Percentiles rank a stretch among this genome's conserved stretches.
These are phyloP conservation scores for Dendrolimus pini DNA, from an alignment of 2,888 invertebrate genomes.

Conservation along the genomic window DNA sequence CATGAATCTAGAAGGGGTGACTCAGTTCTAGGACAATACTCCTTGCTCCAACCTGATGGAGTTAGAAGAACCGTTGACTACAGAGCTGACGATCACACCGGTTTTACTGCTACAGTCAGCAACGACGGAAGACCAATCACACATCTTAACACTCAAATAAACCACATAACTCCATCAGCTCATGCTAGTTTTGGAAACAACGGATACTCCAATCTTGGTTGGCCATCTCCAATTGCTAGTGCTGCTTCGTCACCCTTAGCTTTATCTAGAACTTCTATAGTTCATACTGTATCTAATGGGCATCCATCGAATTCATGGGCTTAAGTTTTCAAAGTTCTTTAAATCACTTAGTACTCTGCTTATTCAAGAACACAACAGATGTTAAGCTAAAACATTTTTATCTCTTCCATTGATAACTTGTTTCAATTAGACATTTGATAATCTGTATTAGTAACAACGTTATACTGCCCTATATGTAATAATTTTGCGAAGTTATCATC, in stretches of 20 bases:
- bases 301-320: constrained; percentile 34
- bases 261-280: constrained; percentile 44
- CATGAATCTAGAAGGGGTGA: constrained; percentile 70
- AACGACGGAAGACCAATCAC: constrained; percentile 33
- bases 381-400: too few relatives aligned
- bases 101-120: constrained; percentile 73
- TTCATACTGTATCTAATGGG: constrained; percentile 39
- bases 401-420: too few relatives aligned
- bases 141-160: constrained; percentile 7
- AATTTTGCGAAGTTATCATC: too few relatives aligned
- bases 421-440: too few relatives aligned
- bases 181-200: constrained; percentile 16
- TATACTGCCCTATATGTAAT: too few relatives aligned
- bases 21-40: constrained; percentile 71
- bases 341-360: background rate
- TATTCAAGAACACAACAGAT: too few relatives aligned
- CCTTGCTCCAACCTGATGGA: constrained; percentile 73
- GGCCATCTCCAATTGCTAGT: constrained; percentile 23
- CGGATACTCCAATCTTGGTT: constrained; percentile 1
- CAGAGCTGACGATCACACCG: constrained; percentile 68
- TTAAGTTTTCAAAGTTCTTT: constrained; percentile 16
- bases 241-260: constrained; percentile 35
- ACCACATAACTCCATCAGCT: constrained; percentile 9
- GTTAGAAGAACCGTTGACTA: constrained; percentile 73
- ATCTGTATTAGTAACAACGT: too few relatives aligned